Percentiles rank a stretch among this genome's conserved stretches.
phyloP scores from a whole-genome alignment of 1,140 invertebrate genomes.

The Parasteatoda tepidariorum region DNA sequence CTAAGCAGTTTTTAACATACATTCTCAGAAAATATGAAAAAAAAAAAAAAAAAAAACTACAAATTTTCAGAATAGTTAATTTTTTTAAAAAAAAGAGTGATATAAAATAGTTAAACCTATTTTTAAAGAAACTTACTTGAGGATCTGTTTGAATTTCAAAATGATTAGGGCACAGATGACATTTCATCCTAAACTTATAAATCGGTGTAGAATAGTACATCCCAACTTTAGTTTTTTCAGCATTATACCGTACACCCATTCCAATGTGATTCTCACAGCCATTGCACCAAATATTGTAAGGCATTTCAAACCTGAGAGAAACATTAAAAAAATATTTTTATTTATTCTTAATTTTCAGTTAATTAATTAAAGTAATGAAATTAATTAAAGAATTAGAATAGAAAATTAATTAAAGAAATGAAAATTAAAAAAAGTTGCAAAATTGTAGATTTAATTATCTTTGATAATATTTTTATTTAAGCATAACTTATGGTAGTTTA shows the following conservation, averaged over 20 bases:
- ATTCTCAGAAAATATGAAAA: too few relatives aligned
- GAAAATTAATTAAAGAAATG: background rate
- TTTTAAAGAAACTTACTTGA: constrained; percentile 76
- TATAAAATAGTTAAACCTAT: too few relatives aligned
- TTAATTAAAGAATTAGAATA: background rate
- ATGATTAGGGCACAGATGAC: constrained; percentile 96
- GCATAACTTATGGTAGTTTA: too few relatives aligned
- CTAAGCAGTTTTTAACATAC: too few relatives aligned
- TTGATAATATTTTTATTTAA: too few relatives aligned
- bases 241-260: constrained; percentile 99
- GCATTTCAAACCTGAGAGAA: constrained; percentile 93
- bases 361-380: too few relatives aligned
- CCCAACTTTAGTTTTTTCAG: constrained; percentile 98
- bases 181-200: constrained; percentile 99
- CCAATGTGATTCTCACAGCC: constrained; percentile 98
- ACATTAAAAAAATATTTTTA: background rate
- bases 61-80: too few relatives aligned
- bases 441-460: too few relatives aligned
- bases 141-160: constrained; percentile 99
- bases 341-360: background rate
- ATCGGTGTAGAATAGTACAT: constrained; percentile 99
- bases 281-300: constrained; percentile 99
- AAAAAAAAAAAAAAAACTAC: too few relatives aligned
- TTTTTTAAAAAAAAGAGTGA: too few relatives aligned
- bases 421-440: background rate